Percentiles rank a stretch among this genome's conserved stretches.
Evolutionary conservation across 2,797 vertebrate species (phyloP).

Genomic region (Eospalax fontanierii): DNA sequence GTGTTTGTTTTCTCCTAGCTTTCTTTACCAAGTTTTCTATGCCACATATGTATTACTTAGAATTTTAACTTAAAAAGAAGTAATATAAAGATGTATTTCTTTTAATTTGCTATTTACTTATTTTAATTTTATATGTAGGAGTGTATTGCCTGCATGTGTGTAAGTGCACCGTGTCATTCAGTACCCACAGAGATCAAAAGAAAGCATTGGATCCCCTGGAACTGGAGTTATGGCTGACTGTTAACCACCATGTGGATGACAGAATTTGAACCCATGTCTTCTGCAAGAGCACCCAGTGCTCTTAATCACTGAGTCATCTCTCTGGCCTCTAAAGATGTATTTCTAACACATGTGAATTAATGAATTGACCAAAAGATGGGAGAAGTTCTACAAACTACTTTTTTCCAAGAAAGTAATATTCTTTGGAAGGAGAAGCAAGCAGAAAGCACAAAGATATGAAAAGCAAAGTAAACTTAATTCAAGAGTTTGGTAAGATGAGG

Average conservation of each 20-base stretch:
- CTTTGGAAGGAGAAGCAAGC: neutral
- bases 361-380: neutral
- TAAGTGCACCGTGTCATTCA: too few relatives aligned
- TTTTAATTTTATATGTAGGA: neutral
- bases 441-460: neutral
- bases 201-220: too few relatives aligned
- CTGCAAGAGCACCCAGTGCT: too few relatives aligned
- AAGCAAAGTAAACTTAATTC: neutral
- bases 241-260: too few relatives aligned
- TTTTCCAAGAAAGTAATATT: constrained; percentile 31
- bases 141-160: too few relatives aligned
- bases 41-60: neutral
- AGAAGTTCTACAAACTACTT: neutral
- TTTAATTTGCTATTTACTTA: too few relatives aligned
- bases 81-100: neutral
- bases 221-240: too few relatives aligned
- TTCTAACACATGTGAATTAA: neutral
- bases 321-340: neutral
- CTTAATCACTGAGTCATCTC: too few relatives aligned
- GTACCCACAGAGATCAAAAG: too few relatives aligned
- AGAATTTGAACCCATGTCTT: too few relatives aligned
- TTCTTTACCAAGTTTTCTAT: neutral
- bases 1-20: neutral
- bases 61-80: neutral
- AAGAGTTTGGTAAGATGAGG: neutral